Percentiles rank a stretch among this genome's conserved stretches.
Conservation (phyloP, 2,113 vertebrate species). For the Anas platyrhynchos region DNA sequence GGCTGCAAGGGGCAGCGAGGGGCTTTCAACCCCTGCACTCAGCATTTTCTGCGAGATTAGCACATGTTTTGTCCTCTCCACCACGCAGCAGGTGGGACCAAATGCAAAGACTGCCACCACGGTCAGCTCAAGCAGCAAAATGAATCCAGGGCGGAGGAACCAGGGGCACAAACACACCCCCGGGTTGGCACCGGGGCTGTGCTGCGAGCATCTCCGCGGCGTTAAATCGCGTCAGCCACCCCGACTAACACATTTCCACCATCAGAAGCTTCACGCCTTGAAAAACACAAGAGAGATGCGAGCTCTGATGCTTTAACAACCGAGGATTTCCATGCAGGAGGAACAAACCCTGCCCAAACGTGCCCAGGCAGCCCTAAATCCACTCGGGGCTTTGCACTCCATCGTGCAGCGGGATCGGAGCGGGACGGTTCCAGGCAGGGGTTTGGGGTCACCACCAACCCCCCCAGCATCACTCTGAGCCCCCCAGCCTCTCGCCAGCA, state of each 20-base stretch:
- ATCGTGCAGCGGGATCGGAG: accelerated
- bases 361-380: accelerated
- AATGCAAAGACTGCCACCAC: background rate
- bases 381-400: accelerated
- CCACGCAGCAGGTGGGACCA: background rate
- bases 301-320: background rate
- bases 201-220: background rate
- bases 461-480: background rate
- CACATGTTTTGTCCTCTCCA: background rate
- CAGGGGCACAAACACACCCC: background rate
- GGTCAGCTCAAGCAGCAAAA: background rate
- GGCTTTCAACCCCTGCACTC: background rate
- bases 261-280: background rate
- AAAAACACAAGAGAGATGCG: accelerated
- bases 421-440: accelerated
- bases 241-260: background rate
- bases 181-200: background rate
- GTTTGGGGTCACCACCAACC: background rate
- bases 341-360: accelerated
- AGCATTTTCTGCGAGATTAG: background rate
- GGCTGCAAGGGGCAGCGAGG: background rate
- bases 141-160: background rate
- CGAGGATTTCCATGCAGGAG: accelerated
- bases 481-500: background rate
- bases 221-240: background rate